A percentile compares a stretch with the other conserved stretches of the same genome.
These are phyloP conservation scores for Anabas testudineus DNA, from an alignment of 2,797 vertebrate genomes.

Conservation along the genomic window DNA sequence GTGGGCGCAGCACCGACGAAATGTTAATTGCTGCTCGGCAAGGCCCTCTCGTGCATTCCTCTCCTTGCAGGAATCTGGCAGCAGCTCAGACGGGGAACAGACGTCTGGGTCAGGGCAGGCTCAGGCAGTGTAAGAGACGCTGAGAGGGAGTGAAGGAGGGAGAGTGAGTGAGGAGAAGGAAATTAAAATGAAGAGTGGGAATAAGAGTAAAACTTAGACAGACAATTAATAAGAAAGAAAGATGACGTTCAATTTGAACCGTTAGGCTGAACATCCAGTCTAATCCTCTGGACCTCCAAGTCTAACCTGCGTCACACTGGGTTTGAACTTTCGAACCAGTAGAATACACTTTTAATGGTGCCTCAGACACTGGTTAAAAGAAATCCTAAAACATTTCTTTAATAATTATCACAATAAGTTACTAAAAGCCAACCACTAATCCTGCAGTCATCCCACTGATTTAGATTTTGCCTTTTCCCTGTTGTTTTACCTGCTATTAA, in stretches of 20 bases:
- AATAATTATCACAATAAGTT: constrained; percentile 15
- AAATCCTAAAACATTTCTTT: constrained; percentile 1
- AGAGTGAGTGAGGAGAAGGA: constrained; percentile 5
- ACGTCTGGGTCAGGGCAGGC: constrained; percentile 78
- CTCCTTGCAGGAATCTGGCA: constrained; percentile 78
- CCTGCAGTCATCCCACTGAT: not conserved
- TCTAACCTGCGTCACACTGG: constrained; percentile 17
- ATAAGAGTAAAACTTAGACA: constrained; percentile 13
- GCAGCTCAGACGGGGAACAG: constrained; percentile 75
- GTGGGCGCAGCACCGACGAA: constrained; percentile 65
- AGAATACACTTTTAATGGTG: constrained; percentile 23
- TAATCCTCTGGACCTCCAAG: constrained; percentile 21
- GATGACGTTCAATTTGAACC: constrained; percentile 18
- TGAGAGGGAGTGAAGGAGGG: constrained; percentile 3
- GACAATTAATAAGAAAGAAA: constrained; percentile 19
- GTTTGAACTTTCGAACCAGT: constrained; percentile 7
- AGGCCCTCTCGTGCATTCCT: constrained; percentile 75
- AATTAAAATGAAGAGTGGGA: constrained; percentile 21
- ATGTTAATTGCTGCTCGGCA: constrained; percentile 78
- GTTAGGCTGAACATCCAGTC: not conserved
- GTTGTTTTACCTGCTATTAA: constrained; percentile 61
- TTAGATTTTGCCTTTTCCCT: constrained; percentile 11
- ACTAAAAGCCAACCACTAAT: constrained; percentile 11
- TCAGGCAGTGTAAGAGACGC: constrained; percentile 48
- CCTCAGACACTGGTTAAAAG: constrained; percentile 8